Base-by-base conservation (phyloP, 2,797 vertebrate genomes). In the Ceryle rudis region DNA sequence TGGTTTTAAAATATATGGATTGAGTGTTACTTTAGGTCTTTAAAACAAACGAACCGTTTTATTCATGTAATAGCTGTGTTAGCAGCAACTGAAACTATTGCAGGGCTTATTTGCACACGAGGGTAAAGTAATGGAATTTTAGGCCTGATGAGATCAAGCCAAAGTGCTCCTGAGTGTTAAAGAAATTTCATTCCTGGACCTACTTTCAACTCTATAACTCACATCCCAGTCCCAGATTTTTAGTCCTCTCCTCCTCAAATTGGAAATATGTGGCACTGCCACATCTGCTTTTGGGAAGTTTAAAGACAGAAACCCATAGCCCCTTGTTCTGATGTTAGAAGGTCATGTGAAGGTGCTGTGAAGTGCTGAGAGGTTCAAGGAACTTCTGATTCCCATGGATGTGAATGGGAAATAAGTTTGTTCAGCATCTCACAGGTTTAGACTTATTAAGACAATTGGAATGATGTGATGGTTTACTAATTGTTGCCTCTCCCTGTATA, bases 41-140 rank as follows among this genome's bases (percentile, higher is more conserved):
- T 94, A 93, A 94, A 96, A 96, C 22, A 89, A 96, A 96, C 86
- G 87, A 93, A 86, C 81, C 61, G 2, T 93, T 95, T 97, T 79
- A 95, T 88, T 92, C 69, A 89, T 86, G 89, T 77, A 92, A 86
- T 91, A 93, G 73, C 81, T 83, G 62, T 6, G 11, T 72, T 95
- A 95, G 84, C 49, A 65, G 51, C 16, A 61, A 49, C 71, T 75
- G 91, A 88, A 91, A 81, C 54, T 86, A 60, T 46, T 84, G 42
- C 75, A 90, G 37, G 49, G 61, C 75, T 88, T 73, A 93, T 93
- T 90, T 91, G 91, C 94, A 95, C 17, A 3, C 9, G 7, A 91
- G 37, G 71, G 41, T 78, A 94, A 83, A 75, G 62, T 74, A 85
- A 79, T 90, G 87, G 85, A 88, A 91, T 90, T 93, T 90, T 69